Evolutionary conservation across 2,888 invertebrate species (phyloP).

Genomic region (Lampropteryx suffumata): DNA sequence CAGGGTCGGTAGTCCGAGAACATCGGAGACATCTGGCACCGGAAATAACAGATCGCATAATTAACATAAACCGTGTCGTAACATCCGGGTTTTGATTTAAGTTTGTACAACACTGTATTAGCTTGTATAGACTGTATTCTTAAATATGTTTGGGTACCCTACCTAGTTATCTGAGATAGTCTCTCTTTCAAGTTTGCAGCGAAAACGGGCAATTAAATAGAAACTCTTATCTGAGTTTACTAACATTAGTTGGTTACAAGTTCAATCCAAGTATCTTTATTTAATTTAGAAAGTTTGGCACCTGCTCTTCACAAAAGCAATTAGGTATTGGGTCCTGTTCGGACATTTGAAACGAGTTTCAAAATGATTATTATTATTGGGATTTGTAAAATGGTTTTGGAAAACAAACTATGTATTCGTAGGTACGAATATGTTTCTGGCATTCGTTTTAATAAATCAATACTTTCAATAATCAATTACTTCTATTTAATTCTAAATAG

Average conservation of each 20-base stretch:
- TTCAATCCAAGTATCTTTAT: slow-evolving; percentile 12
- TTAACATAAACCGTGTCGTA: slow-evolving; percentile 38
- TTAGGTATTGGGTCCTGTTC: neutral
- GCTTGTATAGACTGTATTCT: too few relatives aligned
- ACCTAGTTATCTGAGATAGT: too few relatives aligned
- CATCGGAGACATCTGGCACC: slow-evolving; percentile 19
- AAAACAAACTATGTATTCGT: too few relatives aligned
- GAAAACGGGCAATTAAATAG: neutral
- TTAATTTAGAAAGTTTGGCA: slow-evolving; percentile 8
- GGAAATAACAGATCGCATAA: slow-evolving; percentile 38
- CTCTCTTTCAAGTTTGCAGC: too few relatives aligned
- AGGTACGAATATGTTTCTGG: too few relatives aligned
- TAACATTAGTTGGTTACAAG: slow-evolving; percentile 7
- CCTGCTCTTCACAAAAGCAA: neutral
- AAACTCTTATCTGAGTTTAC: slow-evolving; percentile 7
- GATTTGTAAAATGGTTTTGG: neutral
- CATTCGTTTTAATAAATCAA: too few relatives aligned
- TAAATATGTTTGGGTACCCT: too few relatives aligned
- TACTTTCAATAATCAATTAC: too few relatives aligned
- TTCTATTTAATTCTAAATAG: too few relatives aligned
- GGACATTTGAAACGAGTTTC: slow-evolving; percentile 1
- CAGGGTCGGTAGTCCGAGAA: slow-evolving; percentile 20
- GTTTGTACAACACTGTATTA: neutral
- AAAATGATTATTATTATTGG: neutral
- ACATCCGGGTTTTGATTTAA: slow-evolving; percentile 19